These are phyloP conservation scores for Saccopteryx leptura DNA, from an alignment of 2,113 vertebrate species.

Conservation along the genomic window DNA sequence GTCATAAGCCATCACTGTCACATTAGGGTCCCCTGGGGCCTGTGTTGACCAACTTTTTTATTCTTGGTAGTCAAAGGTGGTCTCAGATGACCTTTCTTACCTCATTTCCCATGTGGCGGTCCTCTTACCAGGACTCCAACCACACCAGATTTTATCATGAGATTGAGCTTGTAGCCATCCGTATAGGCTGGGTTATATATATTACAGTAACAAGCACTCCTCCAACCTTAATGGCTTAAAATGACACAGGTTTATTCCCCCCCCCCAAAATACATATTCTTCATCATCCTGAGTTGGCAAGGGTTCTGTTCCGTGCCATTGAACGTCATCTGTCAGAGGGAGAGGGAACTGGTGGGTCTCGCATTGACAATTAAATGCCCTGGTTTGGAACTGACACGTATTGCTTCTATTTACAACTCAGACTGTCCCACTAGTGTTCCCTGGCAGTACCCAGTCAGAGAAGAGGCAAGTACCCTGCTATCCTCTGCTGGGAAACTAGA, in stretches of 20 bases:
- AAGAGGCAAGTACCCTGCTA: background rate
- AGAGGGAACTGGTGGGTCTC: background rate
- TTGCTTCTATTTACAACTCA: background rate
- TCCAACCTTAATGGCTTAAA: background rate
- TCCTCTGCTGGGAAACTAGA: background rate
- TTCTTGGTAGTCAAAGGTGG: background rate
- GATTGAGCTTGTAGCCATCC: background rate
- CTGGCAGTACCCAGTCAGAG: background rate
- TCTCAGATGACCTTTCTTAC: background rate
- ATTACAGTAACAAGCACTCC: background rate
- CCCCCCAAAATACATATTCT: background rate
- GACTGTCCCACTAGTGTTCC: background rate
- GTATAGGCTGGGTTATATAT: background rate
- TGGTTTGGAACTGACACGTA: background rate
- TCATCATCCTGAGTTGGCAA: background rate
- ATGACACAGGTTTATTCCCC: background rate
- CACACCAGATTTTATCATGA: background rate
- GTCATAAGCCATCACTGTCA: background rate
- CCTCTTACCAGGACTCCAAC: background rate
- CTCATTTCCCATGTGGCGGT: background rate
- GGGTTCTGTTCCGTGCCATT: background rate
- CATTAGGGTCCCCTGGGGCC: background rate
- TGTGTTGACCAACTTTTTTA: background rate
- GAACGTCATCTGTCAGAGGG: background rate
- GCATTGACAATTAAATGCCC: background rate